phyloP scores from a whole-genome alignment of 2,888 invertebrate genomes.

The Bimastos eiseni region DNA sequence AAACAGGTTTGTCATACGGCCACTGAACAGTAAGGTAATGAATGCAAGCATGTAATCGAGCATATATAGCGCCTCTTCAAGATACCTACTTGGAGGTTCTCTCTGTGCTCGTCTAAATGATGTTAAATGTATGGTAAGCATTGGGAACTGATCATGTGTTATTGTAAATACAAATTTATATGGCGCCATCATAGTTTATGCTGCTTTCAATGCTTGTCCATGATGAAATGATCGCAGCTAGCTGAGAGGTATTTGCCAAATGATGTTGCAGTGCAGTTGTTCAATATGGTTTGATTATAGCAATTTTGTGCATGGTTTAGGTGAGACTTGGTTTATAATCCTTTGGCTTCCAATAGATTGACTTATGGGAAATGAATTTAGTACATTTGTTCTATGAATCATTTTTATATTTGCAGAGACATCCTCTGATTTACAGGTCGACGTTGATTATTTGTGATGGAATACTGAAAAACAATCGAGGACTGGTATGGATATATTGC shows the following conservation, averaged over 20 bases:
- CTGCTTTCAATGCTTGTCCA: neutral
- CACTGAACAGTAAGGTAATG: neutral
- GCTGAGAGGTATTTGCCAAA: neutral
- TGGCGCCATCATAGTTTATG: too few relatives aligned
- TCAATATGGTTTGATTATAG: neutral
- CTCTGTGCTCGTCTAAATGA: too few relatives aligned
- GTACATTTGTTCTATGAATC: neutral
- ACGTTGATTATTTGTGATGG: slow-evolving; percentile 63
- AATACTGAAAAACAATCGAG: slow-evolving; percentile 64
- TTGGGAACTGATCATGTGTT: too few relatives aligned
- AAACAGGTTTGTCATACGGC: slow-evolving; percentile 37
- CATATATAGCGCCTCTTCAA: too few relatives aligned
- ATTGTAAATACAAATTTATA: too few relatives aligned
- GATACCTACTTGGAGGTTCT: too few relatives aligned
- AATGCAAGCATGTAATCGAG: too few relatives aligned
- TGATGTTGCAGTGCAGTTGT: neutral
- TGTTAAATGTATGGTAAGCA: too few relatives aligned
- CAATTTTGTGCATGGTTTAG: neutral
- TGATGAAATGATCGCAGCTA: neutral
- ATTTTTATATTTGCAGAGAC: slow-evolving; percentile 47
- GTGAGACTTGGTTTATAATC: too few relatives aligned
- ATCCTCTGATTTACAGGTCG: slow-evolving; percentile 54
- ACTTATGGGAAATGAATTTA: neutral
- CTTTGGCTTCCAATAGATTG: neutral
- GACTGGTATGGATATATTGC: slow-evolving; percentile 59